A percentile compares a stretch with the other conserved stretches of the same genome.
phyloP scores from a whole-genome alignment of 2,797 vertebrate genomes.

The Cyclopterus lumpus region DNA sequence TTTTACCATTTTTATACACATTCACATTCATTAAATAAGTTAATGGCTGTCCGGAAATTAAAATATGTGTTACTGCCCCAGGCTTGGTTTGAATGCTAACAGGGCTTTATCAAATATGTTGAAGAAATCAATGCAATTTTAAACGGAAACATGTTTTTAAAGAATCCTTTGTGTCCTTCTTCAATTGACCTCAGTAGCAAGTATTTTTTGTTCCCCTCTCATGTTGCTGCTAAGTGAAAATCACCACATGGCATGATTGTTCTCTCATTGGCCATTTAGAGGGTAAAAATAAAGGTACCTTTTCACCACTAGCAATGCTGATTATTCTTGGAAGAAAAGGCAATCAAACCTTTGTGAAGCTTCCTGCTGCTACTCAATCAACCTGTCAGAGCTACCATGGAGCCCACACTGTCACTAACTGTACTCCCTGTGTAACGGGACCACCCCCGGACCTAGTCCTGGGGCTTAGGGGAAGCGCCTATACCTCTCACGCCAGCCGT shows the following conservation, averaged over 20 bases:
- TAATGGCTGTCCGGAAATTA: slow-evolving; percentile 3
- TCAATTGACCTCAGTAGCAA: slow-evolving; percentile 28
- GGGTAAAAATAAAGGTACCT: slow-evolving; percentile 26
- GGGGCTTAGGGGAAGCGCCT: too few relatives aligned
- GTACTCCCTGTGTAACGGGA: too few relatives aligned
- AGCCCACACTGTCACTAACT: too few relatives aligned
- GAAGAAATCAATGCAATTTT: slow-evolving; percentile 25
- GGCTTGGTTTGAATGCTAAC: slow-evolving; percentile 1
- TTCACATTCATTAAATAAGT: slow-evolving; percentile 36
- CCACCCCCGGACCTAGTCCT: too few relatives aligned
- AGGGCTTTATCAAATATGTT: slow-evolving; percentile 28
- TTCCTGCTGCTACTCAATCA: too few relatives aligned
- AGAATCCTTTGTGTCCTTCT: neutral
- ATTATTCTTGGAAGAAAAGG: too few relatives aligned
- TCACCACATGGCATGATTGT: slow-evolving; percentile 30
- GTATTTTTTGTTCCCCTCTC: slow-evolving; percentile 43
- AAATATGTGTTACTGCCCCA: slow-evolving; percentile 6
- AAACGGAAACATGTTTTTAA: slow-evolving; percentile 1
- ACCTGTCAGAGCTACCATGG: too few relatives aligned
- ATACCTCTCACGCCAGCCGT: too few relatives aligned
- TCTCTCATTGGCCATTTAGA: slow-evolving; percentile 47
- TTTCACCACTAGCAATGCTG: slow-evolving; percentile 11
- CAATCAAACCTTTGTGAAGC: too few relatives aligned
- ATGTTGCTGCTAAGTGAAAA: slow-evolving; percentile 23
- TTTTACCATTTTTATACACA: slow-evolving; percentile 27